Base-by-base conservation (phyloP, 2,113 vertebrate species). In the Gavia stellata region DNA sequence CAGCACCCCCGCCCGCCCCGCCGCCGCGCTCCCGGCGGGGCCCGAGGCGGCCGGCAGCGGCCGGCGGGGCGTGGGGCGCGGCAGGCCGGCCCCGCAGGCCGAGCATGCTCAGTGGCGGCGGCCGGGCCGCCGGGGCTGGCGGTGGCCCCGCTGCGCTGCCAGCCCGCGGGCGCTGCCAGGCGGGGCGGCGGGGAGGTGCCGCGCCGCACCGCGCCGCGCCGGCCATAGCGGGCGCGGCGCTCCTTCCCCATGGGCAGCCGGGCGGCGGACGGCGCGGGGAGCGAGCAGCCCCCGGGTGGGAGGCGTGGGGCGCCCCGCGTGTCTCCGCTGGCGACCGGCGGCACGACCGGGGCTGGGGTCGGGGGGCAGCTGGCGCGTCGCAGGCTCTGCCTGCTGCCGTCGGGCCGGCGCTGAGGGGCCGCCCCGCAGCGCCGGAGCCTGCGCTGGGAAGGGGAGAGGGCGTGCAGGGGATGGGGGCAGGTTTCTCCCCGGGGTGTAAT, bases 41-140 rank as follows among this genome's bases (percentile, higher is more conserved):
- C 11, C 14, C 23, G 33, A 9, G 4, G n/a, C 26, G 7, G 11
- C n/a, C 33, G 36, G 13, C 50, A 52, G 25, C 31, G 31, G 5
- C n/a, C 42, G 7, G 16, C 5, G 14, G 10, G 6, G 20, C 19
- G 23, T 12, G 38, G 52, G 44, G 31, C 26, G 11, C 55, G 9
- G 36, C 53, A 8, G 23, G 19, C 56, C 45, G 12, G 34, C 10
- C 34, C 25, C 40, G 13, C 31, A 8, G 56, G 36, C 63, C 29
- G 91, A 68, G 94, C 94, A 93, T 95, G 94, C 94, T 81, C 94
- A 81, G 85, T 92, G 75, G 24, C 20, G 80, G 61, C 18, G 28
- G 62, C 31, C 15, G 77, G 19, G 31, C 9, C 4, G 20, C 12
- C 13, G 28, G 23, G 33, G 71, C 26, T 9, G 67, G 49, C 23